A percentile compares a stretch with the other conserved stretches of the same genome.
Evolutionary conservation across 2,888 invertebrate genomes (phyloP).

Genomic region (Cataglyphis livida): DNA sequence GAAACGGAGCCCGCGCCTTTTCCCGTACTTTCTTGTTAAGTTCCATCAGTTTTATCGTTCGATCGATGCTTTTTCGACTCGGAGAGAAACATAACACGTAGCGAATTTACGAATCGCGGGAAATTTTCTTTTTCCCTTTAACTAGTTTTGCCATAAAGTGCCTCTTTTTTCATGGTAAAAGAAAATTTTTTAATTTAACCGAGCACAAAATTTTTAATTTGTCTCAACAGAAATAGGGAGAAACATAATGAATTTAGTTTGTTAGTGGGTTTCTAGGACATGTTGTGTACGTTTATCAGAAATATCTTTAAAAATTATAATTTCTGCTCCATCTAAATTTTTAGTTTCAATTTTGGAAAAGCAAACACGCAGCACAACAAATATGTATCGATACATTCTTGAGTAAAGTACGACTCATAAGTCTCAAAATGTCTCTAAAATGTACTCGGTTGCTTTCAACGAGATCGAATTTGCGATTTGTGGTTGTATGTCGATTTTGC

Average conservation of each 20-base stretch:
- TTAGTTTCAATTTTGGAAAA: neutral
- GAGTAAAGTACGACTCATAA: neutral
- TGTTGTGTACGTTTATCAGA: neutral
- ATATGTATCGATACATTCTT: neutral
- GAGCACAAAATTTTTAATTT: neutral
- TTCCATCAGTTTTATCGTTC: slow-evolving; percentile 48
- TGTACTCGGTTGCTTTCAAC: neutral
- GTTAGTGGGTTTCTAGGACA: neutral
- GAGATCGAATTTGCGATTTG: slow-evolving; percentile 16
- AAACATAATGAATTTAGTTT: neutral
- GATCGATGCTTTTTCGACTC: slow-evolving; percentile 22
- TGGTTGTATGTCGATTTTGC: neutral
- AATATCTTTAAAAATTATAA: neutral
- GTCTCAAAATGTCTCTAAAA: neutral
- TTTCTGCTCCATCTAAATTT: slow-evolving; percentile 5
- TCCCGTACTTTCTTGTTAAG: slow-evolving; percentile 49
- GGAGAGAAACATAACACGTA: slow-evolving; percentile 18
- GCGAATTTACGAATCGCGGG: slow-evolving; percentile 18
- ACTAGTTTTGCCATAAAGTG: neutral
- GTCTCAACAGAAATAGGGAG: neutral
- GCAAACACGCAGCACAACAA: neutral
- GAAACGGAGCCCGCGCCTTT: slow-evolving; percentile 46
- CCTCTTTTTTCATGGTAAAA: neutral
- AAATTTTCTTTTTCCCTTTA: slow-evolving; percentile 18
- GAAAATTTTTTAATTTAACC: neutral